phyloP scores from a whole-genome alignment of 2,888 invertebrate species.

The Rotaria magnacalcarata region DNA sequence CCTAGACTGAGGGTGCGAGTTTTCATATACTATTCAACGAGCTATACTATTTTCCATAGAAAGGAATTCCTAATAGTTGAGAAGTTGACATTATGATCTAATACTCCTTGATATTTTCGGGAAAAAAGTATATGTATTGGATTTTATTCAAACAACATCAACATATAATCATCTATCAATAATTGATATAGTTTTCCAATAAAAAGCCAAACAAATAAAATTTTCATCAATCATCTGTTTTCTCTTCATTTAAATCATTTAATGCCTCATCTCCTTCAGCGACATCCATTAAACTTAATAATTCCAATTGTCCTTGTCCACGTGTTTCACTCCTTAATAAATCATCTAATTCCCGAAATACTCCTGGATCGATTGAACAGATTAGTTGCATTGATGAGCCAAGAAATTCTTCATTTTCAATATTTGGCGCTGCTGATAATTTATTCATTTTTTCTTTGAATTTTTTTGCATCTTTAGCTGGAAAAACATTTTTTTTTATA shows the following conservation, averaged over 20 bases:
- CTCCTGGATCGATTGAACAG: constrained; percentile 80
- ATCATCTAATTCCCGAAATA: constrained; percentile 80
- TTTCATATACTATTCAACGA: too few species aligned
- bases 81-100: too few species aligned
- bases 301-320: constrained; percentile 74
- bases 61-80: too few species aligned
- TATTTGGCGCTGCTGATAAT: constrained; percentile 65
- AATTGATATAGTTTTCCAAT: too few species aligned
- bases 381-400: constrained; percentile 71
- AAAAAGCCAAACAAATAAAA: too few species aligned
- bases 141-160: too few species aligned
- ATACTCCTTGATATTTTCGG: too few species aligned
- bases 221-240: neutral
- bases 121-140: too few species aligned
- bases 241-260: neutral
- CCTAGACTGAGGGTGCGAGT: too few species aligned
- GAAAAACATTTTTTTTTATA: constrained; percentile 39
- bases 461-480: constrained; percentile 73
- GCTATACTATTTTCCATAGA: too few species aligned
- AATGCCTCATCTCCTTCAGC: constrained; percentile 73
- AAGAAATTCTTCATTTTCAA: constrained; percentile 81
- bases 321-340: constrained; percentile 74
- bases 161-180: too few species aligned
- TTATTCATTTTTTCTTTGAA: constrained; percentile 75
- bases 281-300: constrained; percentile 84